These are phyloP conservation scores for Lordiphosa fenestrarum DNA, from an alignment of 2,888 invertebrate species.

Conservation along the genomic window DNA sequence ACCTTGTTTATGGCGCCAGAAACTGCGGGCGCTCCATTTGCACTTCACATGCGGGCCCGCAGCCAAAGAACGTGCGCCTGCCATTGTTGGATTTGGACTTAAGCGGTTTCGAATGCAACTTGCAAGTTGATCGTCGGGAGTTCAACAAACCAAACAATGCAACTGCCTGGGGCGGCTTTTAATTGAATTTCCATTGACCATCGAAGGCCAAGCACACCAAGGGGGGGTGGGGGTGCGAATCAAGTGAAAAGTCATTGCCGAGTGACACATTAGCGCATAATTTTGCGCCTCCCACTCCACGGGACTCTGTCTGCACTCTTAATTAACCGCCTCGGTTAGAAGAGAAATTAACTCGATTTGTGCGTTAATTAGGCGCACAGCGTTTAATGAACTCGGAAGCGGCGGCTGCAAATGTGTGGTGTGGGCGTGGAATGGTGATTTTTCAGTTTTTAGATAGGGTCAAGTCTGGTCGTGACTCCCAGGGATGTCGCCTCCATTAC, in stretches of 20 bases:
- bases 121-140: constrained; percentile 39
- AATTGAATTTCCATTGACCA: constrained; percentile 61
- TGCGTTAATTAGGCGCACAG: constrained; percentile 66
- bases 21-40: constrained; percentile 68
- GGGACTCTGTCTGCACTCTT: constrained; percentile 54
- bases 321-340: constrained; percentile 70
- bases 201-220: constrained; percentile 12
- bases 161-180: constrained; percentile 30
- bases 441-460: constrained; percentile 1
- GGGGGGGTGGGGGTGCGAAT: constrained; percentile 5
- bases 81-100: constrained; percentile 53
- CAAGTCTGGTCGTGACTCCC: too few relatives aligned
- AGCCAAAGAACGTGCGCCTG: constrained; percentile 19
- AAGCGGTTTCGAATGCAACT: constrained; percentile 55
- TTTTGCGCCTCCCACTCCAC: constrained; percentile 31
- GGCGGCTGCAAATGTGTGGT: constrained; percentile 7
- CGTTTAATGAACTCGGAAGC: constrained; percentile 68
- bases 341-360: constrained; percentile 73
- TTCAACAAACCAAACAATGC: constrained; percentile 69
- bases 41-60: constrained; percentile 56
- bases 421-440: constrained; percentile 26
- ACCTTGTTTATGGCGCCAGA: constrained; percentile 61
- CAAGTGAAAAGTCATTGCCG: constrained; percentile 42
- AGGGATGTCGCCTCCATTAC: too few relatives aligned
- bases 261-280: constrained; percentile 66